Evolutionary conservation across 37 sponge, comb jelly and placozoan species (phyloP).

Genomic region (Hormiphora californensis): DNA sequence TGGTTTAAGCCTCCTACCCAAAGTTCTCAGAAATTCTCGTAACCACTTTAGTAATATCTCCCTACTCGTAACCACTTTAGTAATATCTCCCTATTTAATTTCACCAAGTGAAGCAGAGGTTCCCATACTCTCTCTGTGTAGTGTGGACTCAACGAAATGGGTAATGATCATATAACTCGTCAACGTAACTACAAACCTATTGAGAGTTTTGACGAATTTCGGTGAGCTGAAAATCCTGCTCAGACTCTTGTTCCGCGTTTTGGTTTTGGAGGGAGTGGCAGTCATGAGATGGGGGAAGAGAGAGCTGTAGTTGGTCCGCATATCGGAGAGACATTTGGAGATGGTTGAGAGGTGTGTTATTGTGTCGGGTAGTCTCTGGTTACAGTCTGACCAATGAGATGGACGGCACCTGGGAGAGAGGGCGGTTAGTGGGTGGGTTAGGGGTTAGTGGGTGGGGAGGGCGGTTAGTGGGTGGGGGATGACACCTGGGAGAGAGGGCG

Average conservation of each 20-base stretch:
- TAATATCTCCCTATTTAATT: too few species aligned
- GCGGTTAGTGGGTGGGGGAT: not conserved
- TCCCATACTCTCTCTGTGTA: too few species aligned
- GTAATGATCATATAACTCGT: too few species aligned
- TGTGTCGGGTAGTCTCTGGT: not conserved
- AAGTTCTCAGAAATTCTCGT: too few species aligned
- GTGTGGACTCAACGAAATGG: too few species aligned
- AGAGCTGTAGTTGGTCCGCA: constrained; percentile 28
- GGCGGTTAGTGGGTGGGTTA: not conserved
- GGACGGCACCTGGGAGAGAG: not conserved
- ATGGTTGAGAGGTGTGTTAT: not conserved
- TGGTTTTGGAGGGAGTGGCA: constrained; percentile 8
- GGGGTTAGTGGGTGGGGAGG: not conserved
- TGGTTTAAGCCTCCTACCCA: too few species aligned
- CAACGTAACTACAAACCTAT: not conserved
- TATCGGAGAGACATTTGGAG: constrained; percentile 38
- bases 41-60: too few species aligned
- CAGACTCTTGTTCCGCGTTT: constrained; percentile 29
- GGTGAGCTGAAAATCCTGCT: constrained; percentile 38
- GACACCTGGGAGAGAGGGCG: not conserved
- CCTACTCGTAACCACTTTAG: too few species aligned
- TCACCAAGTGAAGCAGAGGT: too few species aligned
- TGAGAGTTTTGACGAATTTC: constrained; percentile 42
- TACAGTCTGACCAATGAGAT: constrained; percentile 14
- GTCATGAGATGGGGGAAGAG: constrained; percentile 41